These are phyloP conservation scores for Argyrosomus japonicus DNA, from an alignment of 2,113 vertebrate species.

Conservation along the genomic window DNA sequence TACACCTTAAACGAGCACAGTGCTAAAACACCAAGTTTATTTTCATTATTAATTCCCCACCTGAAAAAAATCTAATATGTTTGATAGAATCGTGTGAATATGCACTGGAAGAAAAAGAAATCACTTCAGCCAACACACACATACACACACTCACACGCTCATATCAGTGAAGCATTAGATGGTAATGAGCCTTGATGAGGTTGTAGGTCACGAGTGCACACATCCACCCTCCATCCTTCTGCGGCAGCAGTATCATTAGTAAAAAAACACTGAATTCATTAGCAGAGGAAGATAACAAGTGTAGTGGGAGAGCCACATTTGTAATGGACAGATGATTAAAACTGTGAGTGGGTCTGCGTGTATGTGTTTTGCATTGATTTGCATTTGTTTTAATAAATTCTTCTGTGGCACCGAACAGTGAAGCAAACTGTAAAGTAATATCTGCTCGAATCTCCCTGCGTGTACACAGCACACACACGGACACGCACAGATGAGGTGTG, in stretches of 20 bases:
- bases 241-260: slow-evolving; percentile 40
- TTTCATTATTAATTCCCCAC: background rate
- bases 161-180: slow-evolving; percentile 23
- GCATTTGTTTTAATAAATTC: slow-evolving; percentile 47
- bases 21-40: background rate
- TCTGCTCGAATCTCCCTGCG: slow-evolving; percentile 3
- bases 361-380: slow-evolving; percentile 11
- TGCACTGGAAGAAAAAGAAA: background rate
- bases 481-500: slow-evolving; percentile 34
- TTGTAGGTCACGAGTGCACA: slow-evolving; percentile 36
- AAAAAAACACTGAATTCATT: slow-evolving; percentile 57
- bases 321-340: slow-evolving; percentile 38
- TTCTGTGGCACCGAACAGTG: background rate
- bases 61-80: too few species aligned
- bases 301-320: slow-evolving; percentile 34
- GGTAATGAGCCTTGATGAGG: slow-evolving; percentile 57
- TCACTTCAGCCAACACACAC: background rate
- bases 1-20: too few species aligned
- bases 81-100: background rate
- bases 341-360: slow-evolving; percentile 1
- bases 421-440: slow-evolving; percentile 27
- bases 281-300: slow-evolving; percentile 51
- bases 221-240: slow-evolving; percentile 20
- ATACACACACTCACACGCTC: background rate
- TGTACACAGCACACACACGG: background rate